Evolutionary conservation across 1,140 invertebrate species (phyloP), one percentile per base, ranked within the genome.

Genomic region (Chrysoperla carnea): DNA sequence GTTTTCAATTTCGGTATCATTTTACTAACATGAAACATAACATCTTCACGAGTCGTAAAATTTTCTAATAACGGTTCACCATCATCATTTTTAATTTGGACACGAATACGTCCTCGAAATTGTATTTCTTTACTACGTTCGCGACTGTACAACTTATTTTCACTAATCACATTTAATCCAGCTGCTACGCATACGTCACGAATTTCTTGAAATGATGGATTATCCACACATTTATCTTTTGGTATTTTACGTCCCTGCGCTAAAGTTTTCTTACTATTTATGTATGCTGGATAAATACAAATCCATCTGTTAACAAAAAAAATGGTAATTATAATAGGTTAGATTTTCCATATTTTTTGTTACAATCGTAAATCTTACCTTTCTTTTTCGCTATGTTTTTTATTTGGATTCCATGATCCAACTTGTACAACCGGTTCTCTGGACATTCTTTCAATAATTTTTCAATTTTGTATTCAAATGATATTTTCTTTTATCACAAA

Each of bases 241-340:
- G 80, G 62, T 15, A 99, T 63, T 49, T 79, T 76, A 17, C 94
- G 69, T 7, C 94, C 94, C 59, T 92, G 76, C 2, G 82, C 81
- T 27, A 84, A 56, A 0, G 87, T 89, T 62, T 89, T 94, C 54
- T 90, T 94, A 48, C 78, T 91, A 55, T 98, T 97, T 14, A 98
- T 69, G 52, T 98, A 98, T 1, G 88, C 79, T 35, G 95, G 95
- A 66, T 98, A 98, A 43, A 99, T 84, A 53, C 88, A 93, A 42
- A 96, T 76, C 93, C 93, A 98, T 54, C 92, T 91, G 56, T 11
- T 33, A 33, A 11, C 31, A 33, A 12, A 33, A 33, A 31, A 31
- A 31, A 31, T 31, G 11, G 11, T 7, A 31, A 31, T 7, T 31
- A 31, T 12, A 4, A 4, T 12, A 11, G 8, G 31, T 33, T 33